Percentiles rank a stretch among this genome's conserved stretches.
phyloP scores from a whole-genome alignment of 2,113 vertebrate genomes.

The Cheirogaleus medius region DNA sequence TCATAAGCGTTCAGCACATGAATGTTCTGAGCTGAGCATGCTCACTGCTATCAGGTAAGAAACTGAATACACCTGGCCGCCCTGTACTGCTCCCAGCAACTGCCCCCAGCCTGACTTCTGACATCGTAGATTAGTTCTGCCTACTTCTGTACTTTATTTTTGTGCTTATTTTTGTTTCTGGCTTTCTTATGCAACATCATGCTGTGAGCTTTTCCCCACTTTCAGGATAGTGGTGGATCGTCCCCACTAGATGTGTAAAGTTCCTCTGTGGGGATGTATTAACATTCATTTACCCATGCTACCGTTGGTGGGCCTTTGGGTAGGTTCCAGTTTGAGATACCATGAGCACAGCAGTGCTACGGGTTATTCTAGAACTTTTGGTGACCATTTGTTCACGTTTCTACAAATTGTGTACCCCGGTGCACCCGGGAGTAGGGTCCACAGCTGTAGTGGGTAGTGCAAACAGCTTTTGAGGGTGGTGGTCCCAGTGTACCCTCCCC shows the following conservation, averaged over 20 bases:
- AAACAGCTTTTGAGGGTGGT: not conserved
- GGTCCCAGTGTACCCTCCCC: fast-evolving
- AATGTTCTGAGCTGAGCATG: not conserved
- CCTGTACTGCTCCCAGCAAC: not conserved
- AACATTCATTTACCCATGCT: not conserved
- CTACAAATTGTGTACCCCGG: fast-evolving
- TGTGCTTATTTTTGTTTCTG: not conserved
- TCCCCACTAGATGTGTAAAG: not conserved
- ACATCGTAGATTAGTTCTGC: not conserved
- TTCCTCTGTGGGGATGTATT: not conserved
- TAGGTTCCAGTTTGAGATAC: too few species aligned
- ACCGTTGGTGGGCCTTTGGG: not conserved
- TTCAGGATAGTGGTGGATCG: not conserved
- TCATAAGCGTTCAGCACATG: not conserved
- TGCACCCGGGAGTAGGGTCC: fast-evolving
- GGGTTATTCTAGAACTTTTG: too few species aligned
- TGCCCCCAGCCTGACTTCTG: not conserved
- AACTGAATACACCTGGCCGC: not conserved
- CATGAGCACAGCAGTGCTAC: fast-evolving
- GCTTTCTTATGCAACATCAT: not conserved
- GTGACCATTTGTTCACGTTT: not conserved
- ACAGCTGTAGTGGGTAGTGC: fast-evolving
- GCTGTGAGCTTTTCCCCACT: too few species aligned
- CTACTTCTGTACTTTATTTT: not conserved
- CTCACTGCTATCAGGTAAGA: not conserved